Conservation (phyloP, 2,797 vertebrate species). For the Pteronotus mesoamericanus region DNA sequence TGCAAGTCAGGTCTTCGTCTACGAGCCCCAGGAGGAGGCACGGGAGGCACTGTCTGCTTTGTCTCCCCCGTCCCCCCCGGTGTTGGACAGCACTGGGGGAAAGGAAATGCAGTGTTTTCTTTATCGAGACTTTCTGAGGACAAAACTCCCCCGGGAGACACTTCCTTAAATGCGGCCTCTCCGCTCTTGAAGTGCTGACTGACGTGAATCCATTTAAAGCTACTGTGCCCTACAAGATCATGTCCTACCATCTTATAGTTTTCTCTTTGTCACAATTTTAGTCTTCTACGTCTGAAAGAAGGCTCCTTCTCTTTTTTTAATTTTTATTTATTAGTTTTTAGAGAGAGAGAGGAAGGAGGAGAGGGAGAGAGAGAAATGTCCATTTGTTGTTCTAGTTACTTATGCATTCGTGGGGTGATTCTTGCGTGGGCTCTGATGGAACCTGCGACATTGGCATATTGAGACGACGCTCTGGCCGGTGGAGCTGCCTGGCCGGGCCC, state of each 20-base stretch:
- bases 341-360: not conserved
- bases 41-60: not conserved
- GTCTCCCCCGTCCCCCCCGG: not conserved
- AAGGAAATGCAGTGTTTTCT: not conserved
- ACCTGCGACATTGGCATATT: rapidly evolving
- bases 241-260: not conserved
- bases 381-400: not conserved
- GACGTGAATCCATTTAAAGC: not conserved
- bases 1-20: not conserved
- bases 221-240: not conserved
- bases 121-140: not conserved
- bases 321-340: not conserved
- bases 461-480: no score
- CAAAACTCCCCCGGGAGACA: not conserved
- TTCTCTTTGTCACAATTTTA: not conserved
- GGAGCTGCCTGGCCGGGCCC: no score
- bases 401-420: not conserved
- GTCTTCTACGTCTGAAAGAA: not conserved
- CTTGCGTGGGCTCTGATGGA: no score
- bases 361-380: not conserved
- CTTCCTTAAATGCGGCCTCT: conserved; percentile 32
- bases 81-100: rapidly evolving
- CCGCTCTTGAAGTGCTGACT: not conserved
- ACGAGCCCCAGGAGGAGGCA: not conserved
- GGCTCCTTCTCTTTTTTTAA: not conserved